Evolutionary conservation across 2,888 invertebrate genomes (phyloP).

Genomic region (Zhuqinia jingwanae): DNA sequence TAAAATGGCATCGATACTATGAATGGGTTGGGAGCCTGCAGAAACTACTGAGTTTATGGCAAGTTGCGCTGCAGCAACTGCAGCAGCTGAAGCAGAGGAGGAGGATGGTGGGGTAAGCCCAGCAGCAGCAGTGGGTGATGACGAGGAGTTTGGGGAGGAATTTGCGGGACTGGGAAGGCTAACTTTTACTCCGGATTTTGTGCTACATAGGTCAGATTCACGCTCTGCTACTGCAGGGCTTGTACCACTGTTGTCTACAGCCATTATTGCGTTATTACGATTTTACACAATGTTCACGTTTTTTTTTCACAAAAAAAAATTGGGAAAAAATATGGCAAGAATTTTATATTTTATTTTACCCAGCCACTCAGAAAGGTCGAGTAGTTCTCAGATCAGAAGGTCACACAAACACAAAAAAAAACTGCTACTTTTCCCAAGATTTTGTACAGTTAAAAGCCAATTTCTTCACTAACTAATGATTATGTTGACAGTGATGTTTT

Average conservation of each 20-base stretch:
- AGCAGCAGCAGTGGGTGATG: constrained; percentile 36
- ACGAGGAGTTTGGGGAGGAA: constrained; percentile 60
- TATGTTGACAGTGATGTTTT: constrained; percentile 1
- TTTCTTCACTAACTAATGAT: constrained; percentile 24
- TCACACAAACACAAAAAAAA: constrained; percentile 14
- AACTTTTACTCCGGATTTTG: constrained; percentile 57
- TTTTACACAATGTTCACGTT: constrained; percentile 25
- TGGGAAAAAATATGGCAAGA: not conserved
- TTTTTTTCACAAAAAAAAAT: constrained; percentile 6
- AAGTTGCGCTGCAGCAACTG: constrained; percentile 24
- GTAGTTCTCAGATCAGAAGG: constrained; percentile 3
- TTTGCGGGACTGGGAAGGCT: constrained; percentile 63
- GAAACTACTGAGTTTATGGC: constrained; percentile 36
- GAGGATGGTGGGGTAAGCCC: constrained; percentile 47
- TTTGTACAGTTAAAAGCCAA: constrained; percentile 52
- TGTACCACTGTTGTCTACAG: constrained; percentile 77
- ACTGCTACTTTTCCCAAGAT: constrained; percentile 27
- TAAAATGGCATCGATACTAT: constrained; percentile 79
- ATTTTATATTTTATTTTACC: constrained; percentile 14
- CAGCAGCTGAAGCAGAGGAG: constrained; percentile 44
- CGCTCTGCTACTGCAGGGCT: constrained; percentile 77
- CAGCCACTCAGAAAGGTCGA: constrained; percentile 26
- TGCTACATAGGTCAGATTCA: constrained; percentile 72
- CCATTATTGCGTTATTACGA: constrained; percentile 74
- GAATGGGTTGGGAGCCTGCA: constrained; percentile 55